These are phyloP conservation scores for Stenolophus ochropezus DNA, from an alignment of 2,888 invertebrate genomes.

Conservation along the genomic window DNA sequence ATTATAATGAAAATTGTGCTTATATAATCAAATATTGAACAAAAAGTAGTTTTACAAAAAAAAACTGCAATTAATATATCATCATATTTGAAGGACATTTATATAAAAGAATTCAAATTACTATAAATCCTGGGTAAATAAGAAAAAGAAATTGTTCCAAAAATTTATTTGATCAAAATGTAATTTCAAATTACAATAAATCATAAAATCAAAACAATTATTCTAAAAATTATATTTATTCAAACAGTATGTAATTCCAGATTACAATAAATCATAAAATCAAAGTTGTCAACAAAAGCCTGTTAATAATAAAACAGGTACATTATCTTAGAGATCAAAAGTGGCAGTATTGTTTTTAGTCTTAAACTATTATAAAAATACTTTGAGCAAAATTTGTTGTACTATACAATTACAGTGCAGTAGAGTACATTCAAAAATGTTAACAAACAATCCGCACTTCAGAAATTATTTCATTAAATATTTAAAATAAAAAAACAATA, in stretches of 20 bases:
- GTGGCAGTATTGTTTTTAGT: slow-evolving; percentile 35
- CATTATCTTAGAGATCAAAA: slow-evolving; percentile 23
- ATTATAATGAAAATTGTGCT: too few relatives aligned
- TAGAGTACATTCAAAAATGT: slow-evolving; percentile 33
- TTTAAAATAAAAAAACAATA: not conserved
- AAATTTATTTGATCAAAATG: not conserved
- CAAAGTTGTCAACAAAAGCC: not conserved
- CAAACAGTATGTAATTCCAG: not conserved
- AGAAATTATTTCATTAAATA: not conserved
- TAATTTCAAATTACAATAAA: not conserved
- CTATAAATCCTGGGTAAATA: too few relatives aligned
- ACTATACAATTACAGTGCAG: slow-evolving; percentile 49
- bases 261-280: not conserved
- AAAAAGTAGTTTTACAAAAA: not conserved
- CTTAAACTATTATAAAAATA: slow-evolving; percentile 43
- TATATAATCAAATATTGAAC: slow-evolving; percentile 4
- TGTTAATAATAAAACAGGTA: slow-evolving; percentile 33
- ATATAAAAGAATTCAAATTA: not conserved
- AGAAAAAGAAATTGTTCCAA: not conserved
- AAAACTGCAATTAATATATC: slow-evolving; percentile 18
- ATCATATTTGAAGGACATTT: slow-evolving; percentile 7
- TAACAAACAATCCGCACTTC: slow-evolving; percentile 45
- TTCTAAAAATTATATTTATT: slow-evolving; percentile 1
- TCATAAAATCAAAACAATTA: not conserved
- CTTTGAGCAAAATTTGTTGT: slow-evolving; percentile 51